phyloP scores from a whole-genome alignment of 2,113 vertebrate species.

The Tinamus guttatus region DNA sequence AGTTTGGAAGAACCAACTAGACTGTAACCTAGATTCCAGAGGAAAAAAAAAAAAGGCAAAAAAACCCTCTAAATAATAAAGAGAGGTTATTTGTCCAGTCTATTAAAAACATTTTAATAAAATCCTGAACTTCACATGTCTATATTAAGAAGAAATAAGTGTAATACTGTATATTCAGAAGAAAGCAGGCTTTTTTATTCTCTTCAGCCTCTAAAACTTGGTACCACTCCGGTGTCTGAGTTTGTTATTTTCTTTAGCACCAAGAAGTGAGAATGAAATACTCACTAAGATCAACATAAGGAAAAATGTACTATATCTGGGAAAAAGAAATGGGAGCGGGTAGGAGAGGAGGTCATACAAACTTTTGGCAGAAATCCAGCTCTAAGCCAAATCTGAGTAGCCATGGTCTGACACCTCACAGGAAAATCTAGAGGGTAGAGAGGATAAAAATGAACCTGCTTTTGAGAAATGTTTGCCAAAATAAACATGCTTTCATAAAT shows the following conservation, averaged over 20 bases:
- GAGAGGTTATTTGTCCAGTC: not conserved
- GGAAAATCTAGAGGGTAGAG: not conserved
- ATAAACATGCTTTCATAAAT: constrained; percentile 24
- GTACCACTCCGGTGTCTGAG: not conserved
- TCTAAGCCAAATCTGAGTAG: not conserved
- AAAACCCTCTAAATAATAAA: too few relatives aligned
- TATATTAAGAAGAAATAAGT: not conserved
- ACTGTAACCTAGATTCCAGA: not conserved
- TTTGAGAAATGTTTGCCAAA: constrained; percentile 38
- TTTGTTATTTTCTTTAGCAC: not conserved
- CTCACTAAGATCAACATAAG: not conserved
- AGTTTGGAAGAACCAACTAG: not conserved
- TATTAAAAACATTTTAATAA: not conserved
- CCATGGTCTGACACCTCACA: constrained; percentile 2
- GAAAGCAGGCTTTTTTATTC: not conserved
- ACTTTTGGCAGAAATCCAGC: not conserved
- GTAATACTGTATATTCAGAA: not conserved
- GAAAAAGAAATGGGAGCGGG: not conserved
- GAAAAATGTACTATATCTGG: not conserved
- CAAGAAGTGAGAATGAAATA: constrained; percentile 16
- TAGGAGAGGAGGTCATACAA: not conserved
- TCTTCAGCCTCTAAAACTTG: not conserved
- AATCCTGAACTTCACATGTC: not conserved
- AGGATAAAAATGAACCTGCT: constrained; percentile 28
- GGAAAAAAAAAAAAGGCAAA: not conserved